Base-by-base conservation (phyloP, 2,888 invertebrate genomes). In the Oligia fasciuncula region DNA sequence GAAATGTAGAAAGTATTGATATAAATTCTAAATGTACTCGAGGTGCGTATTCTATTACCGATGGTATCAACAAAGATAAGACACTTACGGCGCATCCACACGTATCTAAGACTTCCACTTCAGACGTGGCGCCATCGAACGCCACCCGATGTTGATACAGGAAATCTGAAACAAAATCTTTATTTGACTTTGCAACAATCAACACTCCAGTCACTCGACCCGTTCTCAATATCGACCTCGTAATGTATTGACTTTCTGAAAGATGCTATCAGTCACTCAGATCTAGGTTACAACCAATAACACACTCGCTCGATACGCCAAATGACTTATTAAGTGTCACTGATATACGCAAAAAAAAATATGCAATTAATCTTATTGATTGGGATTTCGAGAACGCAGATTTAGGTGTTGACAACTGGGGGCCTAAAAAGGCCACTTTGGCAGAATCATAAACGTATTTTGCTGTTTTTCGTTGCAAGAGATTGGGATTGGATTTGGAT, bases 41-140 rank as follows among this genome's bases (percentile, higher is more conserved):
- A 73, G 67, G 77, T 80, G 80, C 70, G 78, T 85, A 69, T 78
- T 73, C 83, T 89, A 81, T 80, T 80, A 77, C 29, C 73, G 72
- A 72, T 83, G 69, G 67, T 78, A 86, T 84, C 75, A 69, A 77
- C 35, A 83, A 49, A 62, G 77, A 83, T 87, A 81, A 84, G 83
- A 83, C 86, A 97, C 97, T 97, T 97, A 98, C 98, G 97, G 97
- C 98, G 96, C 98, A 98, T 94, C 98, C 98, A 90, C 98, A 98
- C 85, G 98, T 98, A 95, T 98, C 98, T 95, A 98, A 96, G 91
- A 98, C 98, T 96, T 98, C 98, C 88, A 98, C 98, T 95, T 98
- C 98, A 81, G 98, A 98, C 83, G 97, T 97, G 85, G 97, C 98
- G 91, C 98, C 98, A 93, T 98, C 98, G 93, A 98, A 98, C 84